phyloP scores from a whole-genome alignment of 2,888 invertebrate genomes.

The Hofmannophila pseudospretella region DNA sequence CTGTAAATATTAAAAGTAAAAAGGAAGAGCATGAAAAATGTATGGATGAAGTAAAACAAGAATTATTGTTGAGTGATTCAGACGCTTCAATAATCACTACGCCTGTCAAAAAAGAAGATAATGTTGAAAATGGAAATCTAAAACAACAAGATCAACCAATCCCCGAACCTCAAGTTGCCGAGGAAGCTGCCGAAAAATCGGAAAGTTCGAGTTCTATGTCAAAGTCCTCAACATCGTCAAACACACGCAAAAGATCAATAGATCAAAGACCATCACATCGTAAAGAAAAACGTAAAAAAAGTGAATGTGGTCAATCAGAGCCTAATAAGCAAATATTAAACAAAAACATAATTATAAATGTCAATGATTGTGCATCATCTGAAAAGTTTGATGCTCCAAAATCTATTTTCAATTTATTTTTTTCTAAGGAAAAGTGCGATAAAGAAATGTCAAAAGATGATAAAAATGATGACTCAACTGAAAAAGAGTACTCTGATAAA shows the following conservation, averaged over 20 bases:
- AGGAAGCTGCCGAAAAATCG: conserved; percentile 16
- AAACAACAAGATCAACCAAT: not conserved
- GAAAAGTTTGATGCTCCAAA: conserved; percentile 42
- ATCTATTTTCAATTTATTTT: conserved; percentile 39
- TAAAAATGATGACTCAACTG: conserved; percentile 30
- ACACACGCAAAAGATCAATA: conserved; percentile 55
- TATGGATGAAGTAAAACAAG: not conserved
- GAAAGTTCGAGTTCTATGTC: conserved; percentile 18
- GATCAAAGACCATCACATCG: conserved; percentile 65
- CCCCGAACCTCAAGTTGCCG: conserved; percentile 12
- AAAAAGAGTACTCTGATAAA: conserved; percentile 55
- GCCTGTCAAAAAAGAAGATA: conserved; percentile 16
- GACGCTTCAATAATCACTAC: conserved; percentile 10
- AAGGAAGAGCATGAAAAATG: conserved; percentile 4
- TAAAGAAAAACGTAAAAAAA: conserved; percentile 71
- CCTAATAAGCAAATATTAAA: conserved; percentile 30
- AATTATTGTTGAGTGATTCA: conserved; percentile 7
- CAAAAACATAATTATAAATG: conserved; percentile 33
- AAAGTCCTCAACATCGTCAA: conserved; percentile 31
- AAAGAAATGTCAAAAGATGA: conserved; percentile 35
- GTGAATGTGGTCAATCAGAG: conserved; percentile 28
- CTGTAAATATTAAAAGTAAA: conserved; percentile 14
- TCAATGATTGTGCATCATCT: conserved; percentile 34
- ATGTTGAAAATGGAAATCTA: conserved; percentile 15
- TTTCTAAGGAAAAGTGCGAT: conserved; percentile 28